Conservation (phyloP, 1,140 invertebrate genomes). For the Bathynomus jamesi region DNA sequence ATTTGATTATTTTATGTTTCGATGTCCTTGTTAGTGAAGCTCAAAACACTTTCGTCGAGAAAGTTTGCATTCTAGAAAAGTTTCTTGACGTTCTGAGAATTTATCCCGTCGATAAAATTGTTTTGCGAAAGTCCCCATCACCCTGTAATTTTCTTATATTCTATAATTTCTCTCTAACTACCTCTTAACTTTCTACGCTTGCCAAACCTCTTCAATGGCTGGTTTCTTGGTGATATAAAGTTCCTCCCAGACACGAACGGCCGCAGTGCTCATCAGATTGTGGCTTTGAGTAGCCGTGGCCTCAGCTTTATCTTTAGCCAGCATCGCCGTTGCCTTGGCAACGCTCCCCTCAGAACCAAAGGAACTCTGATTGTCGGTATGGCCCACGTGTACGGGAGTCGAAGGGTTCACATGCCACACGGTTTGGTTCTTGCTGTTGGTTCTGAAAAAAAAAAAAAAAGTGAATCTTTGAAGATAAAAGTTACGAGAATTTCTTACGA, state of each 20-base stretch:
- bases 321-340: neutral
- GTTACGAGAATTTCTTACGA: constrained; percentile 43
- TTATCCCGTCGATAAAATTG: too few relatives aligned
- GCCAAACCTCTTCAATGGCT: constrained; percentile 66
- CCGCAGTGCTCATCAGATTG: constrained; percentile 76
- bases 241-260: constrained; percentile 92
- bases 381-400: neutral
- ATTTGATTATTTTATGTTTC: too few relatives aligned
- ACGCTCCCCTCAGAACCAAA: neutral
- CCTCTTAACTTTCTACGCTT: too few relatives aligned
- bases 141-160: too few relatives aligned
- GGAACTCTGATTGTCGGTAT: neutral
- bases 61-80: too few relatives aligned
- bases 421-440: constrained; percentile 68
- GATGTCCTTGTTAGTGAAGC: too few relatives aligned
- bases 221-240: constrained; percentile 93
- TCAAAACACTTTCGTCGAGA: too few relatives aligned
- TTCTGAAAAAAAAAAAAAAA: constrained; percentile 29
- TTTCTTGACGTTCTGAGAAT: too few relatives aligned
- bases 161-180: too few relatives aligned
- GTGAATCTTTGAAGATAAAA: neutral
- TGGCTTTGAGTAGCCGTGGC: constrained; percentile 64
- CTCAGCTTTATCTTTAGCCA: constrained; percentile 51
- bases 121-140: too few relatives aligned
- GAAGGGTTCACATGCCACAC: constrained; percentile 79